Evolutionary conservation across 2,888 invertebrate genomes (phyloP).

Genomic region (Philaethria dido): DNA sequence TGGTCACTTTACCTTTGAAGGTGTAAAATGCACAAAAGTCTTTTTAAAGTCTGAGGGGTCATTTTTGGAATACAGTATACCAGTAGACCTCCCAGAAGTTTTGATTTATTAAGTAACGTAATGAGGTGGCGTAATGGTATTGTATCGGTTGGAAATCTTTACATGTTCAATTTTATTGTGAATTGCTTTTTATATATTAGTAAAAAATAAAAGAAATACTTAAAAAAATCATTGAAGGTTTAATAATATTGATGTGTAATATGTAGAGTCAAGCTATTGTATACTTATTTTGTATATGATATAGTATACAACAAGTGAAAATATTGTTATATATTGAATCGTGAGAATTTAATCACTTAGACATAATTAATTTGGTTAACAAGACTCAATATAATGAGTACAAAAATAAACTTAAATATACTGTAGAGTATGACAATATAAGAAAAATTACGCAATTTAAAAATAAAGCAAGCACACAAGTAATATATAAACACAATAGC

Average conservation of each 20-base stretch:
- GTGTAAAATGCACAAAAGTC: constrained; percentile 45
- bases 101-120: constrained; percentile 32
- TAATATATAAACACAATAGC: background rate
- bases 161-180: too few species aligned
- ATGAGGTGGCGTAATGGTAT: background rate
- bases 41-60: constrained; percentile 44
- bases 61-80: constrained; percentile 42
- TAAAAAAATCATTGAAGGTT: background rate
- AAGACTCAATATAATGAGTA: background rate
- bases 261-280: too few species aligned
- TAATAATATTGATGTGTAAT: background rate
- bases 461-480: background rate
- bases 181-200: background rate
- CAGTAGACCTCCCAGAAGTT: constrained; percentile 42
- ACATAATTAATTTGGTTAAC: background rate
- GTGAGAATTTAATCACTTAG: background rate
- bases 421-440: background rate
- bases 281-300: too few species aligned
- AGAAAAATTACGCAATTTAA: constrained; percentile 3
- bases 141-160: background rate
- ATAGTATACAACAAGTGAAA: too few species aligned
- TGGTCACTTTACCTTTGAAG: constrained; percentile 48
- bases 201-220: background rate
- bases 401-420: background rate
- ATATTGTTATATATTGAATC: too few species aligned